Evolutionary conservation across 2,797 vertebrate species (phyloP), one percentile per base, ranked within the genome.

Genomic region (Vespertilio murinus): DNA sequence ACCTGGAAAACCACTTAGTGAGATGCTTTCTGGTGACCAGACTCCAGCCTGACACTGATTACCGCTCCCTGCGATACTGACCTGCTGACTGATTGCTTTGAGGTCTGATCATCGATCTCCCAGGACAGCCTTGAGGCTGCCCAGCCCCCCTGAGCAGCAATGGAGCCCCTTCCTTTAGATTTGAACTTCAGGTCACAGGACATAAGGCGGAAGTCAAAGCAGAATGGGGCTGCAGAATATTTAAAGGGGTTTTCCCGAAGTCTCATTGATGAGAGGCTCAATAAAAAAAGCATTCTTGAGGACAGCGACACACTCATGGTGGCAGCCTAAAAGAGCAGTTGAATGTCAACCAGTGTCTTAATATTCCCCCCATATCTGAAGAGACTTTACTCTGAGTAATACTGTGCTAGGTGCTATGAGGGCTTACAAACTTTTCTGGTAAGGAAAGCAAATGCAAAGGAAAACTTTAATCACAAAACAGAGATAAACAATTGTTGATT

Each of bases 1-100:
- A 87, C 61, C 95, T 94, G 91, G 95, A 91, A 97, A 96, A 96
- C 10, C 42, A 97, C 93, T 97, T 95, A 96, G 86, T 93, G 54
- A 96, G 88, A 93, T 88, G 69, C 79, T 89, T 92, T 71, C 89
- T n/a, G 52, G 86, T 75, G 80, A 91, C 80, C 91, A 94, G 89
- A 94, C 92, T 88, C 84, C 70, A 93, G 61, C 47, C 92, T 96
- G 91, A 96, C 45, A 91, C 64, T 95, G 73, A 93, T 90, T 74
- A 69, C 77, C 35, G 74, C 59, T 94, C 49, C 49, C 59, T 33
- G 35, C 22, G 73, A 91, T 78, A 45, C 87, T 54, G 42, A 74
- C 82, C 83, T 95, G 73, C 33, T 94, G 94, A 94, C 45, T 49
- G 89, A 85, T 71, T 90, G 80, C 85, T 88, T 74, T 93, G 80